Evolutionary conservation across 2,888 invertebrate species (phyloP), one percentile per base, ranked within the genome.

Genomic region (Hemithea aestivaria): DNA sequence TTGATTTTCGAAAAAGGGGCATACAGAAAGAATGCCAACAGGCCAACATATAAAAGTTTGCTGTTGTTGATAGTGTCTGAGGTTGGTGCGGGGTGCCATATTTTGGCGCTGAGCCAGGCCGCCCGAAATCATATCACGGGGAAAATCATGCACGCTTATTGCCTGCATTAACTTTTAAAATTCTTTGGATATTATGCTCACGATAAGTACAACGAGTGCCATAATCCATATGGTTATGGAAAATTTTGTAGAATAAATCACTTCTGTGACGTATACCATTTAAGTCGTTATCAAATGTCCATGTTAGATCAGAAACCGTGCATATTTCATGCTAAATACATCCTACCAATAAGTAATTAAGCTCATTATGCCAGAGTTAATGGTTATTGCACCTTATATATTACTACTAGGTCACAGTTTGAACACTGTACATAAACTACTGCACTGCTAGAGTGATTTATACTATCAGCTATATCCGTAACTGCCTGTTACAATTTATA

Each of bases 361-460:
- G 40, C 50, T 53, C 50, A 48, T 50, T 50, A 50, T 40, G 45
- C 44, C 40, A 44, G 37, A 40, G 43, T 46, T 48, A 39, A 50
- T 36, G 40, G 43, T 46, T 46, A 53, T 46, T 39, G 35, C 40
- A 36, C 27, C 34, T 38, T 33, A 35, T 44, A 39, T 39, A 42
- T 39, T 45, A 39, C n/a, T n/a, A 31, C 31, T 30, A 38, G 43
- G 40, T 47, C 43, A 47, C 42, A 23, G 41, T 39, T 33, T 44
- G 35, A 31, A 40, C 39, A 38, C 24, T 35, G 35, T 29, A 40
- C 41, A 39, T 42, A 26, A 48, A 40, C 47, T 42, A 45, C 32
- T 45, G 40, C 25, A 33, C 40, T 8, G 32, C 35, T 40, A 22
- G 32, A 31, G 40, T 48, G 37, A 48, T 45, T 41, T 26, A 43